Percentiles rank a stretch among this genome's conserved stretches.
Evolutionary conservation across 2,888 invertebrate genomes (phyloP).

Genomic region (Eilema sororculum): DNA sequence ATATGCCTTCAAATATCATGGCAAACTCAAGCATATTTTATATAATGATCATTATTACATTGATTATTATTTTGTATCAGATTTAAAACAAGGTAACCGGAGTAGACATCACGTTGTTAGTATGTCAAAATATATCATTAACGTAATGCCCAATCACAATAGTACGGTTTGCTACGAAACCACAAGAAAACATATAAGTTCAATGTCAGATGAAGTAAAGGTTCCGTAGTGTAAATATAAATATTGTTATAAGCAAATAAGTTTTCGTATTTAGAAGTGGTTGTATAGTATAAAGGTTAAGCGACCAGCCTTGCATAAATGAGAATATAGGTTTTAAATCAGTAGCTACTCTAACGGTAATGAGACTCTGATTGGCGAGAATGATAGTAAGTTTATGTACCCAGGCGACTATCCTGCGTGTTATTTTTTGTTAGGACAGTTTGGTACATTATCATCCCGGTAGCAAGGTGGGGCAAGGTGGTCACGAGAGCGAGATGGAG

Average conservation of each 20-base stretch:
- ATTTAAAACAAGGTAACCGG: not conserved
- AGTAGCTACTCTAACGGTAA: too few species aligned
- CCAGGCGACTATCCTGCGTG: too few species aligned
- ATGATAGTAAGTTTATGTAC: too few species aligned
- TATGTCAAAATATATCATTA: constrained; percentile 3
- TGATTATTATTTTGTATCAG: not conserved
- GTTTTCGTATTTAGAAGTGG: too few species aligned
- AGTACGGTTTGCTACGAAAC: constrained; percentile 4
- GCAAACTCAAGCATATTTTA: too few species aligned
- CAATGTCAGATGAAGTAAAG: constrained; percentile 18
- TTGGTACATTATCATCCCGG: too few species aligned
- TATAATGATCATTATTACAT: not conserved
- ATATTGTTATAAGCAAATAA: not conserved
- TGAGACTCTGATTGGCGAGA: too few species aligned
- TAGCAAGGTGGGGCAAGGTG: too few species aligned
- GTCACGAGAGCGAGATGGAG: too few species aligned
- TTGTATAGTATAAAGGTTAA: not conserved
- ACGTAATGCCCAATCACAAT: constrained; percentile 6
- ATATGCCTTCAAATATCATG: too few species aligned
- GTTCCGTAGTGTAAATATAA: constrained; percentile 10
- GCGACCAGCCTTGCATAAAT: not conserved
- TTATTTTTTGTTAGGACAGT: too few species aligned
- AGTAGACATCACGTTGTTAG: not conserved
- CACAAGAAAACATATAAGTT: constrained; percentile 5
- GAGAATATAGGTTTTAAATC: too few species aligned